Evolutionary conservation across 2,888 invertebrate species (phyloP).

Genomic region (Steinernema hermaphroditum): DNA sequence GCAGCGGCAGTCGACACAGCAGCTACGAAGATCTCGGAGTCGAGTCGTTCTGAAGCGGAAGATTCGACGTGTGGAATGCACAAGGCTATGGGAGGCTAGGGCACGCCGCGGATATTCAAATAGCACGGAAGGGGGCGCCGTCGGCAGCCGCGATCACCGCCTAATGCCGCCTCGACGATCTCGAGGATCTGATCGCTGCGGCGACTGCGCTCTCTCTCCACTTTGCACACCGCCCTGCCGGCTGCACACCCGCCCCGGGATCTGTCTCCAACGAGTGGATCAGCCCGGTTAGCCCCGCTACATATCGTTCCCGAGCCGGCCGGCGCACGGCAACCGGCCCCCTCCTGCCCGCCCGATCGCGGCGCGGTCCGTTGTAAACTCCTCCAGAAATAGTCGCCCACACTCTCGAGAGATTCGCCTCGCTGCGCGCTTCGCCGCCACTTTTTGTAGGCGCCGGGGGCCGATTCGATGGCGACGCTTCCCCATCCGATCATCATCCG

Average conservation of each 20-base stretch:
- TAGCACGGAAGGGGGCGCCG: conserved; percentile 14
- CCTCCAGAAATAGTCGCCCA: conserved; percentile 26
- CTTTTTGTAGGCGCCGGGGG: conserved; percentile 23
- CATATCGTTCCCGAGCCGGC: conserved; percentile 4
- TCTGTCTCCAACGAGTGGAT: conserved; percentile 15
- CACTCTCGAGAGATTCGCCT: conserved; percentile 14
- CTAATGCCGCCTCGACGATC: neutral
- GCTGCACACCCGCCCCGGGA: conserved; percentile 7
- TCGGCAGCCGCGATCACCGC: neutral
- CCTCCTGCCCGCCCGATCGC: conserved; percentile 19
- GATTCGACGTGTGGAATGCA: too few species aligned
- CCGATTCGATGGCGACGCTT: neutral
- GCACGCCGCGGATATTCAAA: conserved; percentile 6
- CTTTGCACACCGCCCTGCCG: neutral
- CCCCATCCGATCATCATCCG: neutral
- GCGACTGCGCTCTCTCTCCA: neutral
- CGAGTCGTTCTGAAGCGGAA: conserved; percentile 18
- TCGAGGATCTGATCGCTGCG: conserved; percentile 14
- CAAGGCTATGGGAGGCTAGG: too few species aligned
- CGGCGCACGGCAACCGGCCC: neutral
- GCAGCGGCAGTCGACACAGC: neutral
- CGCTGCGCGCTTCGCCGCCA: neutral
- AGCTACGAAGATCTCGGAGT: conserved; percentile 31
- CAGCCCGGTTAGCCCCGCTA: conserved; percentile 20
- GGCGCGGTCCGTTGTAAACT: conserved; percentile 10